Percentiles rank a stretch among this genome's conserved stretches.
Conservation (phyloP, 2,888 invertebrate species). For the Athrips mouffetella region DNA sequence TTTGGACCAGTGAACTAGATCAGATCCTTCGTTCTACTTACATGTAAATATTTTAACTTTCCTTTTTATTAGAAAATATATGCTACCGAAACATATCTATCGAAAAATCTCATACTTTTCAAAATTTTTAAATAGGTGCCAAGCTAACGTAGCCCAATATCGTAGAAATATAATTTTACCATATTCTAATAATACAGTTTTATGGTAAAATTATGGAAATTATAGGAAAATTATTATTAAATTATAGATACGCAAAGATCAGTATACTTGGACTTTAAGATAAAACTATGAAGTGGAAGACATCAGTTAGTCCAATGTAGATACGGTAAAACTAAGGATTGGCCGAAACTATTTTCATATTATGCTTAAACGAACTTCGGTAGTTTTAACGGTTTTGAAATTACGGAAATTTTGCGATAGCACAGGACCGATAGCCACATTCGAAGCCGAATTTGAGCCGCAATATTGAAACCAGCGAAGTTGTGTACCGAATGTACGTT, state of each 20-base stretch:
- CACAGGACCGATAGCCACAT: no score
- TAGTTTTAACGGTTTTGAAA: no score
- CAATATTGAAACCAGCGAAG: no score
- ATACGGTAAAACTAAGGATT: no score
- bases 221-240: conserved; percentile 17
- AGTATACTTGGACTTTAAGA: conserved; percentile 35
- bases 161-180: conserved; percentile 2
- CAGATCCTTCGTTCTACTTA: neutral
- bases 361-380: no score
- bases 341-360: no score
- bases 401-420: no score
- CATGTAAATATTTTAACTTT: neutral
- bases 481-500: no score
- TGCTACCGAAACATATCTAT: no score
- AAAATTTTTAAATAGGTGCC: conserved; percentile 10
- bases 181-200: neutral
- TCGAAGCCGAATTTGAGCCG: no score
- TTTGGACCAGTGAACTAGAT: no score
- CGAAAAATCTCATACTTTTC: no score
- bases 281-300: neutral
- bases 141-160: conserved; percentile 14
- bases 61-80: neutral
- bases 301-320: neutral
- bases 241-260: conserved; percentile 18
- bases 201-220: conserved; percentile 7